Evolutionary conservation across 1,140 invertebrate genomes (phyloP).

Genomic region (Aphis craccivora): DNA sequence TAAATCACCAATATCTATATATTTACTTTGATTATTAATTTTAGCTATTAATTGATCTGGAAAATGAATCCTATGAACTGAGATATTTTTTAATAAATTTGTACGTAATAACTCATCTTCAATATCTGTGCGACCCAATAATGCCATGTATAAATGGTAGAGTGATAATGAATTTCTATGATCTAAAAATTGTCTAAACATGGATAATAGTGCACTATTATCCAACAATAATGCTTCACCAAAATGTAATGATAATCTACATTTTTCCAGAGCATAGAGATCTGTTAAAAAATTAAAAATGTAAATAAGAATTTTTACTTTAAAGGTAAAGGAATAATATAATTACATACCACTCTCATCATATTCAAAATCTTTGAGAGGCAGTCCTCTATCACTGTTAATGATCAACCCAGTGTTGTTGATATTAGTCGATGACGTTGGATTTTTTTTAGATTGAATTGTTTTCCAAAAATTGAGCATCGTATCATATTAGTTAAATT

Average conservation of each 20-base stretch:
- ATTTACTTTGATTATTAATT: slow-evolving; percentile 21
- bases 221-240: slow-evolving; percentile 32
- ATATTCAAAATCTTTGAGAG: slow-evolving; percentile 44
- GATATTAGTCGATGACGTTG: neutral
- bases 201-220: slow-evolving; percentile 28
- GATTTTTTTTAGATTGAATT: slow-evolving; percentile 49
- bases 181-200: slow-evolving; percentile 51
- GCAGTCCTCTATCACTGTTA: neutral
- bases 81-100: slow-evolving; percentile 43
- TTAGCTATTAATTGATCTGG: slow-evolving; percentile 33
- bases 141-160: slow-evolving; percentile 42
- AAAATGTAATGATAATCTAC: slow-evolving; percentile 35
- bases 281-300: slow-evolving; percentile 33
- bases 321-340: neutral
- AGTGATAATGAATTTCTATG: slow-evolving; percentile 39
- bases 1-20: slow-evolving; percentile 39
- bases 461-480: slow-evolving; percentile 58
- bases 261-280: slow-evolving; percentile 41
- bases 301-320: neutral
- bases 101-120: slow-evolving; percentile 28
- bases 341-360: slow-evolving; percentile 3
- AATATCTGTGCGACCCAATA: slow-evolving; percentile 9
- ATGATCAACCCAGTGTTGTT: slow-evolving; percentile 3
- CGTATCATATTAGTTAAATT: slow-evolving; percentile 54
- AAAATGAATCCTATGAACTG: slow-evolving; percentile 42